Conservation (phyloP, 1,140 invertebrate species). For the Mesaphorura yosii region DNA sequence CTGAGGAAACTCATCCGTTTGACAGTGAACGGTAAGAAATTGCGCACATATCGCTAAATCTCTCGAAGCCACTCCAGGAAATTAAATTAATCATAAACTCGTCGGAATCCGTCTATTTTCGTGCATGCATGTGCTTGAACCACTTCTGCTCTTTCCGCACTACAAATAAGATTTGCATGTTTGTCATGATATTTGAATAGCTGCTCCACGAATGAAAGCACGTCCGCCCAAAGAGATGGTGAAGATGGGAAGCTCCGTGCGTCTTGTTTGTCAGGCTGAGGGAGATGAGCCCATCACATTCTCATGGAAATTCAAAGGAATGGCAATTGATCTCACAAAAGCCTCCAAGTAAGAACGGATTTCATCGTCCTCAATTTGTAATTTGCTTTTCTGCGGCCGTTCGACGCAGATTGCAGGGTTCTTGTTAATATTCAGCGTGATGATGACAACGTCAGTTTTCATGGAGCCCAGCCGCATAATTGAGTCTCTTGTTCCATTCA, state of each 20-base stretch:
- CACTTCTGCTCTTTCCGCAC: too few species aligned
- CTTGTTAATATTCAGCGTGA: too few species aligned
- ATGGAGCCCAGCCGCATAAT: too few species aligned
- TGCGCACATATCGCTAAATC: constrained; percentile 4
- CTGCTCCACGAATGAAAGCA: constrained; percentile 17
- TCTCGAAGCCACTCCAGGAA: neutral
- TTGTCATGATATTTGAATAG: constrained; percentile 16
- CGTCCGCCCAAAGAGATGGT: constrained; percentile 41
- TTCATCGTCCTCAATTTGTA: too few species aligned
- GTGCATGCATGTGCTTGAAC: neutral
- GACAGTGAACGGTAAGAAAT: constrained; percentile 49
- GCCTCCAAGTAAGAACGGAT: constrained; percentile 32
- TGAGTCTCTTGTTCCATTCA: too few species aligned
- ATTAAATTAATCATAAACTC: neutral
- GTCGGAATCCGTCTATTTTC: neutral
- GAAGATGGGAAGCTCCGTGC: constrained; percentile 58
- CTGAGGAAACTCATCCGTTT: constrained; percentile 53
- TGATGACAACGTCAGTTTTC: too few species aligned
- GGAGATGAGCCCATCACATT: constrained; percentile 72
- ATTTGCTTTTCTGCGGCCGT: too few species aligned
- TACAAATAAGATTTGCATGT: neutral
- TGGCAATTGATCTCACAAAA: constrained; percentile 14
- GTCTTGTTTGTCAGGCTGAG: constrained; percentile 62
- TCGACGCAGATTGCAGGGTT: too few species aligned
- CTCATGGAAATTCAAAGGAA: constrained; percentile 45